A percentile compares a stretch with the other conserved stretches of the same genome.
Conservation (phyloP, 2,797 vertebrate genomes). For the Clamator glandarius region DNA sequence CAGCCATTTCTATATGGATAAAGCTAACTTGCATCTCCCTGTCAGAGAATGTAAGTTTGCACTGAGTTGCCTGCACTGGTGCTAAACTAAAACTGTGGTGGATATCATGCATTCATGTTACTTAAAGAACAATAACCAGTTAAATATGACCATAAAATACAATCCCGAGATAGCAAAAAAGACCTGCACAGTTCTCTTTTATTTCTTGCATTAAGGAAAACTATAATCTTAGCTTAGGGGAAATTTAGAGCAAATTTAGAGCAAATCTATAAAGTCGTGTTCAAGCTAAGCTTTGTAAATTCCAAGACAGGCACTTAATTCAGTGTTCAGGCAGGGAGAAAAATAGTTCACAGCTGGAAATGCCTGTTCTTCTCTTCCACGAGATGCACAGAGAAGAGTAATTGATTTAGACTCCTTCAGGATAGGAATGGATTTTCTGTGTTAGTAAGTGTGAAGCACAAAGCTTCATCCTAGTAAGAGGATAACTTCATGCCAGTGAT, state of each 20-base stretch:
- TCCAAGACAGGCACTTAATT: slow-evolving; percentile 25
- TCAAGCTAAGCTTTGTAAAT: slow-evolving; percentile 57
- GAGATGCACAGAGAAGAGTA: not conserved
- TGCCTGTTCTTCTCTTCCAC: slow-evolving; percentile 46
- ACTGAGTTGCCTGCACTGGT: not conserved
- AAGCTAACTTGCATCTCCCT: not conserved
- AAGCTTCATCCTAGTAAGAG: not conserved
- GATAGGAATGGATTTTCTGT: slow-evolving; percentile 4
- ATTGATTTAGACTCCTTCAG: slow-evolving; percentile 53
- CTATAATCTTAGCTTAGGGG: slow-evolving; percentile 3
- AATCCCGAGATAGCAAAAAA: not conserved
- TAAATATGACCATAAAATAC: not conserved
- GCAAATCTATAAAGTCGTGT: slow-evolving; percentile 11
- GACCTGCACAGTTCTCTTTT: not conserved
- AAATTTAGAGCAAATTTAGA: slow-evolving; percentile 22
- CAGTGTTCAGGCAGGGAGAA: slow-evolving; percentile 42
- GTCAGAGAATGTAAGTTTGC: not conserved
- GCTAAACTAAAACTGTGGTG: not conserved
- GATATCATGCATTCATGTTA: not conserved
- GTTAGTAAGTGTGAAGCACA: slow-evolving; percentile 8
- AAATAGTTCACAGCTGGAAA: slow-evolving; percentile 55
- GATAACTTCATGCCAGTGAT: not conserved
- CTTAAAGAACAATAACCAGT: not conserved
- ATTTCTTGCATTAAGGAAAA: slow-evolving; percentile 5
- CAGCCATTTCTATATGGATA: fast-evolving